Percentiles rank a stretch among this genome's conserved stretches.
Conservation (phyloP, 2,113 vertebrate species). For the Rhinogobius similis region DNA sequence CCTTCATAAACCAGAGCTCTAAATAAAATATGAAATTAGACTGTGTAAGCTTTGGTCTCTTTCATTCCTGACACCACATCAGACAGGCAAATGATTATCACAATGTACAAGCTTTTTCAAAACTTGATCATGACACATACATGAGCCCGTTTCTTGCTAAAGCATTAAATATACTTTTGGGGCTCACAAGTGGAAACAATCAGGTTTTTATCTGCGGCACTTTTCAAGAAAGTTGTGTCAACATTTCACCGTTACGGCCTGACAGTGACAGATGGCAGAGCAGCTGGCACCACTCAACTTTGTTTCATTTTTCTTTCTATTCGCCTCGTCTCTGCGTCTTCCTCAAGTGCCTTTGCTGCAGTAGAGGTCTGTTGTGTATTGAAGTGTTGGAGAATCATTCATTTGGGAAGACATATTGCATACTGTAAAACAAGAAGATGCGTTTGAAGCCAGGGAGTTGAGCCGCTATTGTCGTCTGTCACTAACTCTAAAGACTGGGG, state of each 20-base stretch:
- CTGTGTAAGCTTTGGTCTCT: neutral
- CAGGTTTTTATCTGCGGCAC: conserved; percentile 66
- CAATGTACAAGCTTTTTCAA: neutral
- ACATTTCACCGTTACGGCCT: conserved; percentile 70
- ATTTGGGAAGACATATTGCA: conserved; percentile 69
- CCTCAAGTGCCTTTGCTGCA: conserved; percentile 48
- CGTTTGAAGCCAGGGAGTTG: conserved; percentile 54
- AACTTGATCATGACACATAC: neutral
- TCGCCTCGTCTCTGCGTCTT: conserved; percentile 29
- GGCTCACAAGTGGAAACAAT: conserved; percentile 66
- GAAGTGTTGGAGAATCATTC: conserved; percentile 72
- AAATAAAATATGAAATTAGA: conserved; percentile 19
- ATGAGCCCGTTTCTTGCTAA: conserved; percentile 31
- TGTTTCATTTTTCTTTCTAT: conserved; percentile 69
- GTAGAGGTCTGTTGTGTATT: conserved; percentile 67
- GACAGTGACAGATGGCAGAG: conserved; percentile 82
- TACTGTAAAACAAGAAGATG: conserved; percentile 56
- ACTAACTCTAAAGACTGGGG: conserved; percentile 26
- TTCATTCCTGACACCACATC: neutral
- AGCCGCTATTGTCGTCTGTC: conserved; percentile 39
- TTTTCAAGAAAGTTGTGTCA: conserved; percentile 73
- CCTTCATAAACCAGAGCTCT: conserved; percentile 16
- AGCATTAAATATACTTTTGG: conserved; percentile 47
- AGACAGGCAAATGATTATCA: neutral
- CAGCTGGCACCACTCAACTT: conserved; percentile 78